A percentile compares a stretch with the other conserved stretches of the same genome.
Evolutionary conservation across 2,797 vertebrate genomes (phyloP).

Genomic region (Mallotus villosus): DNA sequence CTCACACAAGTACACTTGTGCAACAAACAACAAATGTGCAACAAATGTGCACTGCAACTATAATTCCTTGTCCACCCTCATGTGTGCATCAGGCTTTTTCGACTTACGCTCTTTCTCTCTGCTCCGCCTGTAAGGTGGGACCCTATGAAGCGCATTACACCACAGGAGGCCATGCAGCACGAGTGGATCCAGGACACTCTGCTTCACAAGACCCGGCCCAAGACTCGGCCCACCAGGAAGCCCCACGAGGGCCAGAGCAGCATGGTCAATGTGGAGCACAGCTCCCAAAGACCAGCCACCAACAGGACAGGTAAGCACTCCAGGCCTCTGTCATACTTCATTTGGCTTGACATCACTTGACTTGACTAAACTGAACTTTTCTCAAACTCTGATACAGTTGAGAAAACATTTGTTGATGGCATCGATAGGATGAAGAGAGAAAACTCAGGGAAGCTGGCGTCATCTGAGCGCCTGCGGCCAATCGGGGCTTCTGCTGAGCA

Average conservation of each 20-base stretch:
- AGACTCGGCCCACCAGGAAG: slow-evolving; percentile 54
- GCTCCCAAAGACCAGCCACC: slow-evolving; percentile 21
- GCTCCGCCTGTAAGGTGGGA: slow-evolving; percentile 67
- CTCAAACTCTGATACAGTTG: slow-evolving; percentile 30
- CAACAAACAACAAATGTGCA: too few species aligned
- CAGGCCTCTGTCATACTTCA: not conserved
- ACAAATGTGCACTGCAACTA: too few species aligned
- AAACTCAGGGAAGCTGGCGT: slow-evolving; percentile 26
- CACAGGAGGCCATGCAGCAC: slow-evolving; percentile 78
- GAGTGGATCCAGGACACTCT: slow-evolving; percentile 78
- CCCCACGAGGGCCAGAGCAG: slow-evolving; percentile 41
- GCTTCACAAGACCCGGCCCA: slow-evolving; percentile 54
- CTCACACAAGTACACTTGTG: not conserved
- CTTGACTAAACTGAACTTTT: not conserved
- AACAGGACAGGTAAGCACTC: slow-evolving; percentile 38
- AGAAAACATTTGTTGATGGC: slow-evolving; percentile 34
- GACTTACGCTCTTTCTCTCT: not conserved
- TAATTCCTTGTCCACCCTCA: not conserved
- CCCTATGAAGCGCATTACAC: slow-evolving; percentile 78
- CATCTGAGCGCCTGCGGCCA: slow-evolving; percentile 39
- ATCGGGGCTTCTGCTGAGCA: slow-evolving; percentile 47
- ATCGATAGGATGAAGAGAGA: slow-evolving; percentile 50
- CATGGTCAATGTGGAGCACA: slow-evolving; percentile 33
- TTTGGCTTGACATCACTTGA: too few species aligned
- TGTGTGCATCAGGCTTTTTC: not conserved